Evolutionary conservation across 2,888 invertebrate genomes (phyloP).

Genomic region (Drosophila paranaensis): DNA sequence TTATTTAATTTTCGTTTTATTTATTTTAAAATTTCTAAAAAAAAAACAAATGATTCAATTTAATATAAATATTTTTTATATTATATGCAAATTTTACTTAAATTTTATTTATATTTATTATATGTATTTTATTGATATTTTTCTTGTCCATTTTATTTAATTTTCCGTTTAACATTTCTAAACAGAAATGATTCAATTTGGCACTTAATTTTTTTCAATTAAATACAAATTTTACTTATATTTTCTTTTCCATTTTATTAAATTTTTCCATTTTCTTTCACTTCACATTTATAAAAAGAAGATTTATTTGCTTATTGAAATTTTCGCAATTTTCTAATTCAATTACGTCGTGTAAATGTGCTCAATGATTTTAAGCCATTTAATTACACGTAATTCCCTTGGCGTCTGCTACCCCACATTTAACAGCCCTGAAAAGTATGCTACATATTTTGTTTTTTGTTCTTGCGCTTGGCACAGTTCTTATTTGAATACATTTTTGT

Average conservation of each 20-base stretch:
- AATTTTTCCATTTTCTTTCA: background rate
- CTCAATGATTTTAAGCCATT: constrained; percentile 61
- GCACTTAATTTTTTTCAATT: too few species aligned
- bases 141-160: background rate
- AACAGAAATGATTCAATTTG: too few species aligned
- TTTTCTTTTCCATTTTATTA: background rate
- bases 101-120: too few species aligned
- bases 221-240: too few species aligned
- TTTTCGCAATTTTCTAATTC: constrained; percentile 32
- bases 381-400: constrained; percentile 50
- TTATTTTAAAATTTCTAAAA: too few species aligned
- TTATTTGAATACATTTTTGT: constrained; percentile 31
- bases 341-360: constrained; percentile 41
- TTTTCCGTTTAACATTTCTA: too few species aligned
- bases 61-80: too few species aligned
- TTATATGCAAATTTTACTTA: too few species aligned
- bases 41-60: too few species aligned
- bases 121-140: too few species aligned
- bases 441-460: constrained; percentile 14
- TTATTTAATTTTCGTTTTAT: background rate
- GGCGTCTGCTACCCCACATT: background rate
- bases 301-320: constrained; percentile 13
- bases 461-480: constrained; percentile 36
- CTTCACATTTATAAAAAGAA: background rate
- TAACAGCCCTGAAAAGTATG: constrained; percentile 16